phyloP scores from a whole-genome alignment of 2,797 vertebrate genomes.

The Pelodytes ibericus region DNA sequence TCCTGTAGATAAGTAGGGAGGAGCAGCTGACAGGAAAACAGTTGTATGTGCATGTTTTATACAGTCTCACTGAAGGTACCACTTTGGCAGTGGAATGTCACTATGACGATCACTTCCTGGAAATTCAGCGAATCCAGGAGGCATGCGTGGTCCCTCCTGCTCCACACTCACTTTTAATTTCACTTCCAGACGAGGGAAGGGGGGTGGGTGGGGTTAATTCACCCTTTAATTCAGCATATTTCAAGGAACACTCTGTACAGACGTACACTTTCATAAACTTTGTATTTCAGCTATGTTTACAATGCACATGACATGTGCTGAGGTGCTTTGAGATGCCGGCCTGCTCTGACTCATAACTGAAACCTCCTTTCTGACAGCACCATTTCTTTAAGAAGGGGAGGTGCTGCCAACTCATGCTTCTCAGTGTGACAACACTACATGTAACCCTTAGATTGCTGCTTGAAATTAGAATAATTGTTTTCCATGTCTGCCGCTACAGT shows the following conservation, averaged over 20 bases:
- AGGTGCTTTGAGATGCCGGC: slow-evolving; percentile 15
- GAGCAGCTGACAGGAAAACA: slow-evolving; percentile 34
- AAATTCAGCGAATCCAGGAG: background rate
- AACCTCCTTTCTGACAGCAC: background rate
- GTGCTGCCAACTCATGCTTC: slow-evolving; percentile 31
- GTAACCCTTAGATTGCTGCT: slow-evolving; percentile 10
- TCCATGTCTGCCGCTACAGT: background rate
- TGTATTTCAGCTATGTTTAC: background rate
- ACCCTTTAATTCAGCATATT: too few species aligned
- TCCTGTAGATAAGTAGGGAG: background rate
- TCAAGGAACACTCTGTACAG: background rate
- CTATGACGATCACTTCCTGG: slow-evolving; percentile 24
- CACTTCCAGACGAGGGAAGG: slow-evolving; percentile 7
- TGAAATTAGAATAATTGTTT: background rate
- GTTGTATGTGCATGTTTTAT: background rate
- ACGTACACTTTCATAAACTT: background rate
- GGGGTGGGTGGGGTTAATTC: background rate
- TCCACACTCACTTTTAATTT: background rate
- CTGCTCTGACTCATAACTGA: slow-evolving; percentile 31
- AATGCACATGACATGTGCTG: slow-evolving; percentile 17
- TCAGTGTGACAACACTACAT: slow-evolving; percentile 23
- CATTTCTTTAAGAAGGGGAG: slow-evolving; percentile 32
- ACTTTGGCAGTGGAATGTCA: slow-evolving; percentile 8
- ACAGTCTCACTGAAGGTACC: too few species aligned
- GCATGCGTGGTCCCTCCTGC: background rate